These are phyloP conservation scores for Perca schrenkii DNA, from an alignment of 2,113 vertebrate genomes.

Conservation along the genomic window DNA sequence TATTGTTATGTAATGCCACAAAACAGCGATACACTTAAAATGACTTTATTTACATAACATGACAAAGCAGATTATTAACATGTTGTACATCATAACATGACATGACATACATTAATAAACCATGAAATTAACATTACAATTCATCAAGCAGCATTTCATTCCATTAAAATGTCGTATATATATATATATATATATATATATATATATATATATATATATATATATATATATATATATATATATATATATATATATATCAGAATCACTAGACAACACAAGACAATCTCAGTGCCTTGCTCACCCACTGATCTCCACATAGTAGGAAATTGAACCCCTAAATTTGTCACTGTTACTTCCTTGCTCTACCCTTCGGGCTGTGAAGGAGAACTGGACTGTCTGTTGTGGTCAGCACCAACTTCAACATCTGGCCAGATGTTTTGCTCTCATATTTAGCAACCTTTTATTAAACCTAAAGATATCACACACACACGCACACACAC, in stretches of 20 bases:
- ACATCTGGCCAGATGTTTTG: constrained; percentile 57
- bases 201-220: no score
- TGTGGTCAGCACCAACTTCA: constrained; percentile 49
- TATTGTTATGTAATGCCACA: background rate
- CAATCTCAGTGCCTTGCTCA: background rate
- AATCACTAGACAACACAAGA: background rate
- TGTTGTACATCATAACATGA: background rate
- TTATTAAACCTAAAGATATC: constrained; percentile 79
- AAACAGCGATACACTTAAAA: background rate
- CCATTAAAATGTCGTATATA: no score
- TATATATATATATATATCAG: no score
- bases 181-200: no score
- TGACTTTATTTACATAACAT: background rate
- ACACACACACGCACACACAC: constrained; percentile 34
- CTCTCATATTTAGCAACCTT: constrained; percentile 68
- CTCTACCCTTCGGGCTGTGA: background rate
- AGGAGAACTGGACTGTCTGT: background rate
- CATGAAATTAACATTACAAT: background rate
- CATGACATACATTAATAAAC: background rate
- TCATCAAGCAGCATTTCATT: background rate
- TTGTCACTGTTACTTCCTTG: background rate
- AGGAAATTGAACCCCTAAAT: background rate
- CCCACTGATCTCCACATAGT: background rate
- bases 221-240: no score
- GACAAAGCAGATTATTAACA: background rate